Evolutionary conservation across 30 jellyfish, hydroid and myxozoan genomes (phyloP).

Genomic region (Haliclystus octoradiatus): DNA sequence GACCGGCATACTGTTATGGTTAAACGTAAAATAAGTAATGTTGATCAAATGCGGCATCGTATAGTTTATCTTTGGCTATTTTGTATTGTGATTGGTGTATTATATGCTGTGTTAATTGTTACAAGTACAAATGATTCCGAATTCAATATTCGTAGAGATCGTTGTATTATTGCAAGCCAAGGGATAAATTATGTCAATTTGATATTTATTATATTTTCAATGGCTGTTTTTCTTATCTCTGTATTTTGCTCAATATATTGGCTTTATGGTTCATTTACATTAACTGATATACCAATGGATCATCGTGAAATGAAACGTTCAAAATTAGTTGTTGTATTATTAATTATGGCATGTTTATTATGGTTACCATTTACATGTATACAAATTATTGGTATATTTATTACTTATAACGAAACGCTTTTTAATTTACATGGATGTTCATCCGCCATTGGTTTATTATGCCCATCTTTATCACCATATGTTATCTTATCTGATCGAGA

Average conservation of each 20-base stretch:
- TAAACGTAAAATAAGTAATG: background rate
- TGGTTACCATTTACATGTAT: conserved; percentile 7
- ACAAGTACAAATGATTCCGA: background rate
- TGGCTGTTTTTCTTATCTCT: background rate
- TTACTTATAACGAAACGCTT: conserved; percentile 7
- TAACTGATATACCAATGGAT: background rate
- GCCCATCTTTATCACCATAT: conserved; percentile 3
- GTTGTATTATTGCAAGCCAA: conserved; percentile 17
- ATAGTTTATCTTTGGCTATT: background rate
- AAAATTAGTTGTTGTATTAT: conserved; percentile 3
- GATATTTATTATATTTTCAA: background rate
- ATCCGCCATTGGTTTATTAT: conserved; percentile 6
- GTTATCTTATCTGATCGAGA: no score
- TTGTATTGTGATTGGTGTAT: background rate
- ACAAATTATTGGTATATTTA: conserved; percentile 4
- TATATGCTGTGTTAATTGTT: conserved; percentile 3
- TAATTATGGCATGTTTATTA: background rate
- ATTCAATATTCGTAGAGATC: background rate
- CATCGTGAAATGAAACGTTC: background rate
- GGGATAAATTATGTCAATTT: conserved; percentile 7
- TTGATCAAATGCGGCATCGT: background rate
- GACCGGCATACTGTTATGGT: background rate
- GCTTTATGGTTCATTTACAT: background rate
- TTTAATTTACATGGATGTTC: conserved; percentile 15
- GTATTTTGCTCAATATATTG: background rate